Base-by-base conservation (phyloP, 2,797 vertebrate genomes). In the Tokudaia tokunoshimensis region DNA sequence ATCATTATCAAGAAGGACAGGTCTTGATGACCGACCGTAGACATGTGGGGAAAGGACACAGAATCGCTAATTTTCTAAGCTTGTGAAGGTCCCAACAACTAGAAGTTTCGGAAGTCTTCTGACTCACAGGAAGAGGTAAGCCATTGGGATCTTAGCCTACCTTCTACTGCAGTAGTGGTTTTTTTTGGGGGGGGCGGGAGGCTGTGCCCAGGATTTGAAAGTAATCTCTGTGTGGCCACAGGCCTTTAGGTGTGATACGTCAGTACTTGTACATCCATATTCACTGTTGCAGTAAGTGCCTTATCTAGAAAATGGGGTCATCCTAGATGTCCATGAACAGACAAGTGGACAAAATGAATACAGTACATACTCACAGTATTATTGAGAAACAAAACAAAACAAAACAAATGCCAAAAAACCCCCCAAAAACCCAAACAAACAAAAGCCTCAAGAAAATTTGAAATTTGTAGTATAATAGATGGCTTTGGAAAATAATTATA, bases 101-200 rank as follows among this genome's bases (percentile, higher is more conserved):
- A 78, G 41, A 87, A 59, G 91, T 92, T 80, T 65, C 74, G 57
- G 44, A 96, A 52, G 22, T 57, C 75, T 94, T 94, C 63, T 1
- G 55, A 86, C 9, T 12, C 22, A 0, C 41, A 61, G 78, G 9
- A 88, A 89, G 67, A 94, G 86, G 14, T 76, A 55, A 95, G 91
- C 34, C 85, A 59, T n/a, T 13, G 78, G 65, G 50, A 63, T 63
- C 37, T 61, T 92, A 84, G 44, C 52, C 8, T 29, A 44, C 89
- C 20, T 86, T 52, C 85, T 63, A 19, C 47, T 74, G 19, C 31
- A 65, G 44, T 47, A n/a, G 65, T 95, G 89, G 89, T 52, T 34
- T n/a, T n/a, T n/a, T n/a, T n/a, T n/a, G n/a, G n/a, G 22, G 31
- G 55, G 34, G 24, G 41, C 31, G 22, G 31, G 55, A 26, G 24